Base-by-base conservation (phyloP, 1,140 invertebrate genomes). In the Euwallacea fornicatus region DNA sequence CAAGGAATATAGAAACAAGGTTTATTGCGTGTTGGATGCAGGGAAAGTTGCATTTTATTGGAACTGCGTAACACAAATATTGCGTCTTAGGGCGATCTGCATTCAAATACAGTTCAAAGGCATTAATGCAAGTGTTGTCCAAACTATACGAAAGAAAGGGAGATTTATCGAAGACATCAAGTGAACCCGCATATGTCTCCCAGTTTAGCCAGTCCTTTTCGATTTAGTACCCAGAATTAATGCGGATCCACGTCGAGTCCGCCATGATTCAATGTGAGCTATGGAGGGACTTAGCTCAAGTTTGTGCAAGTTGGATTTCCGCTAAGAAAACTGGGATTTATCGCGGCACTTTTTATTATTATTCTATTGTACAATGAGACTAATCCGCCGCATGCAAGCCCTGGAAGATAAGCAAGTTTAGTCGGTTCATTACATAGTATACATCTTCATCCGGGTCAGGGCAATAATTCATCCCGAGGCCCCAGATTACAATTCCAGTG, bases 191-290 rank as follows among this genome's bases (percentile, higher is more conserved):
- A 72, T 72, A 72, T 46, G 71, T 72, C 71, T 64, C 53, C 47
- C 69, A 68, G 70, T 73, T 70, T 70, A 61, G 71, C 60, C 60
- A 21, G 58, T 53, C 56, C 64, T 56, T 74, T 75, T 70, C 75
- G 72, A 74, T 75, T 77, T 75, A 73, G 69, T 70, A 60, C 69
- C 71, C 73, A 60, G 73, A 74, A 79, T 79, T 80, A 80, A 79
- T 81, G 79, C 77, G 77, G 75, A 77, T 75, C 78, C 78, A 78
- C 76, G 77, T 73, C 75, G 73, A 75, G 72, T 73, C 77, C 66
- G 78, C 77, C 78, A 80, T 81, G 74, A 76, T 77, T 81, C 78
- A 81, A 78, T 75, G 77, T 80, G 80, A 80, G 78, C 76, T 77
- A 79, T 79, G 78, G 77, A 74, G 75, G 76, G 80, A 79, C 80